Conservation (phyloP, 2,113 vertebrate genomes). For the Petromus typicus region DNA sequence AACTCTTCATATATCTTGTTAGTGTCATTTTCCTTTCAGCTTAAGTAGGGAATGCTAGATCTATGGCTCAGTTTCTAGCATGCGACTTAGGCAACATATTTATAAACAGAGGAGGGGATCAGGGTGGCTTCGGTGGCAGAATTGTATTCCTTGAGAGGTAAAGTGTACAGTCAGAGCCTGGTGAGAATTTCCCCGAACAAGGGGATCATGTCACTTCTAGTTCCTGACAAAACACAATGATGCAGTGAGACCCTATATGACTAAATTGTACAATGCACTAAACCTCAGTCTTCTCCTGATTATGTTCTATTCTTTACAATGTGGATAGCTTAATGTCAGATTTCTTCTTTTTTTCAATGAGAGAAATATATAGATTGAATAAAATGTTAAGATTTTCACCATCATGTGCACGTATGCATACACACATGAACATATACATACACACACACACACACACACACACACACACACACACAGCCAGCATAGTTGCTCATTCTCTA, state of each 20-base stretch:
- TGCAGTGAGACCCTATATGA: background rate
- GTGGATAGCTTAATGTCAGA: background rate
- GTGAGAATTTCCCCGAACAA: background rate
- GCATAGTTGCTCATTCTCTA: background rate
- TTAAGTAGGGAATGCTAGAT: constrained; percentile 4
- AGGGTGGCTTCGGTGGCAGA: background rate
- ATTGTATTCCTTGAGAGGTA: background rate
- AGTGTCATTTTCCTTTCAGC: constrained; percentile 25
- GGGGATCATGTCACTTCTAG: background rate
- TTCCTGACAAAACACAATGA: background rate
- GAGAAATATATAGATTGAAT: background rate
- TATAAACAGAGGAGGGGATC: constrained; percentile 20
- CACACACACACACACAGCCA: background rate
- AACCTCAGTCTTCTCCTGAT: background rate
- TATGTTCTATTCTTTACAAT: background rate
- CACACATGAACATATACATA: background rate
- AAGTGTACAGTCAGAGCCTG: background rate
- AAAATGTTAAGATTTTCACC: background rate
- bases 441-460: background rate
- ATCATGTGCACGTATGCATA: background rate
- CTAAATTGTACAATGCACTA: background rate
- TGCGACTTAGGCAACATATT: constrained; percentile 53
- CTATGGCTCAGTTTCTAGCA: background rate
- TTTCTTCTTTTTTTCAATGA: background rate
- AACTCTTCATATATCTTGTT: constrained; percentile 37